A percentile compares a stretch with the other conserved stretches of the same genome.
Evolutionary conservation across 2,888 invertebrate species (phyloP).

Genomic region (Gerris lacustris): DNA sequence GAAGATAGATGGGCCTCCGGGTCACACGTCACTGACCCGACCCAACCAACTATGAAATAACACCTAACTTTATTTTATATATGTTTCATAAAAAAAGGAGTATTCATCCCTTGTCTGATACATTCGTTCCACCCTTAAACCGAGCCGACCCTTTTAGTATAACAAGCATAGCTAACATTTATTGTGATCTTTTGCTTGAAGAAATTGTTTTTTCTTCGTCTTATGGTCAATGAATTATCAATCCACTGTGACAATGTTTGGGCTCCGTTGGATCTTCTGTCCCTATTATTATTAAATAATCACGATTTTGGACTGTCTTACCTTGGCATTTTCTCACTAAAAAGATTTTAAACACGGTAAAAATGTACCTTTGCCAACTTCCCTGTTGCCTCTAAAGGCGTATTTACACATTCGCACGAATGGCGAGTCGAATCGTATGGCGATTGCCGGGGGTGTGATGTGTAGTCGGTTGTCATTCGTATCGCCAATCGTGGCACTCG

Average conservation of each 20-base stretch:
- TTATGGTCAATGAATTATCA: background rate
- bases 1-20: background rate
- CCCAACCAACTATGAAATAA: conserved; percentile 3
- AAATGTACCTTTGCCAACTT: too few species aligned
- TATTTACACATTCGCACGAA: too few species aligned
- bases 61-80: background rate
- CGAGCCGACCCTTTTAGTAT: background rate
- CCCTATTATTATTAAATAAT: background rate
- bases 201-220: background rate
- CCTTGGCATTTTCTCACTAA: background rate
- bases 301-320: background rate
- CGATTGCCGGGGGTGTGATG: too few species aligned
- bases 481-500: too few species aligned
- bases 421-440: too few species aligned
- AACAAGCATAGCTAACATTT: too few species aligned
- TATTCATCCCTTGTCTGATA: background rate
- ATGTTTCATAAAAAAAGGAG: background rate
- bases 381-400: too few species aligned
- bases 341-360: background rate
- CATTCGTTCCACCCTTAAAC: conserved; percentile 3
- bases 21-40: conserved; percentile 1
- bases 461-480: too few species aligned
- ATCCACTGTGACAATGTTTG: background rate
- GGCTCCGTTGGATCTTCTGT: background rate
- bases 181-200: too few species aligned